Evolutionary conservation across 2,888 invertebrate genomes (phyloP), one percentile per base, ranked within the genome.

Genomic region (Harmothoe impar): DNA sequence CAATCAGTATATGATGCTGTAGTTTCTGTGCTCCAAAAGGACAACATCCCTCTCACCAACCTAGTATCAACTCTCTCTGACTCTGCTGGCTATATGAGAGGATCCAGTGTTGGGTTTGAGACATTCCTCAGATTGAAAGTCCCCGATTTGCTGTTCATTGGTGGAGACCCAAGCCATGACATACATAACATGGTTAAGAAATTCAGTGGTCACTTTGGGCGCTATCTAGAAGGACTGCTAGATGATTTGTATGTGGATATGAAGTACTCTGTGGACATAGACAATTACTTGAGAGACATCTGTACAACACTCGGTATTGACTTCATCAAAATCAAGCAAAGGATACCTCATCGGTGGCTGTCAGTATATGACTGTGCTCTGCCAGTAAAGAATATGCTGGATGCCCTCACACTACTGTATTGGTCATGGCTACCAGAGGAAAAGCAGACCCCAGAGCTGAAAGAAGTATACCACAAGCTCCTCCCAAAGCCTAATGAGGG

Each of bases 281-380:
- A 15, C 10, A 7, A n/a, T 12, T n/a, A 72, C 23, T n/a, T 72
- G 29, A 72, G 29, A 29, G 72, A 72, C n/a, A n/a, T 72, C 10
- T 72, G 72, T 72, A n/a, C 10, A n/a, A 7, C 23, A 12, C 29
- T 72, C 10, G 23, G 23, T 10, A n/a, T 72, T 7, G 29, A 72
- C 10, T 72, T 72, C 72, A 10, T 12, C 23, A 29, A 25, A 29
- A 10, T n/a, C 29, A 72, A 72, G 72, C 72, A 72, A 29, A 72
- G 72, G 23, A 29, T 10, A 15, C 7, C n/a, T 12, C 15, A 72
- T 10, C 10, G 72, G 12, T 72, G 72, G 72, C n/a, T 72, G 29
- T 72, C 72, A 72, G 72, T 29, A 12, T 72, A 72, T 72, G 72
- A 72, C n/a, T 72, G 72, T 72, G 10, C 72, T 7, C 29, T 72